Evolutionary conservation across 2,113 vertebrate genomes (phyloP), one percentile per base, ranked within the genome.

Genomic region (Canis aureus): DNA sequence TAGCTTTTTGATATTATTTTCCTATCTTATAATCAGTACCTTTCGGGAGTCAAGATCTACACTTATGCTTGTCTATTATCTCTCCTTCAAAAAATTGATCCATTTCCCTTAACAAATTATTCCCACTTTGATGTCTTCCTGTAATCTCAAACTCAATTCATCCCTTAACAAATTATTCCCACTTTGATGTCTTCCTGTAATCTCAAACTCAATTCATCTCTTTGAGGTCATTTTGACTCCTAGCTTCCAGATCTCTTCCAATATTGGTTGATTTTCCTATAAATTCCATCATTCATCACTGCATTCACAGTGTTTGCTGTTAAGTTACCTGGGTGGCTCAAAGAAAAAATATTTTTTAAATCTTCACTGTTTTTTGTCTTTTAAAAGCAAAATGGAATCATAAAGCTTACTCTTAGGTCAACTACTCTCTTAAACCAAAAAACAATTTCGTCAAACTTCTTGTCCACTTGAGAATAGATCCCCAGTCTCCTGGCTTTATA

Each of bases 101-200:
- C 17, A 91, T 79, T 69, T 76, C 91, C 74, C 86, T 80, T 62
- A 89, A 67, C 49, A 87, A 92, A 53, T 43, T 71, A 66, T 57
- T 80, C 57, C n/a, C 55, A 88, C 32, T 87, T 73, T 82, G 38
- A 85, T 55, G 27, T 85, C 43, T 93, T 84, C 78, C 53, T 91
- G 16, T 88, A 89, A 89, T 79, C 79, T 88, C 51, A 84, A 95
- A 84, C 27, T 88, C 53, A 83, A n/a, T 11, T 86, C 38, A 85
- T 74, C 71, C 80, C 57, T 51, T 93, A 43, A 43, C 64, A 85
- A 74, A 90, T 80, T 90, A 74, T 69, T 80, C 57, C n/a, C 43
- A 88, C 32, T 87, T 73, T 82, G 38, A 85, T 55, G n/a, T 85
- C 43, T 93, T 84, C 78, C 51, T 91, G 16, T 88, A 89, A 89